Evolutionary conservation across 2,888 invertebrate species (phyloP).

Genomic region (Azorinus chamasolen): DNA sequence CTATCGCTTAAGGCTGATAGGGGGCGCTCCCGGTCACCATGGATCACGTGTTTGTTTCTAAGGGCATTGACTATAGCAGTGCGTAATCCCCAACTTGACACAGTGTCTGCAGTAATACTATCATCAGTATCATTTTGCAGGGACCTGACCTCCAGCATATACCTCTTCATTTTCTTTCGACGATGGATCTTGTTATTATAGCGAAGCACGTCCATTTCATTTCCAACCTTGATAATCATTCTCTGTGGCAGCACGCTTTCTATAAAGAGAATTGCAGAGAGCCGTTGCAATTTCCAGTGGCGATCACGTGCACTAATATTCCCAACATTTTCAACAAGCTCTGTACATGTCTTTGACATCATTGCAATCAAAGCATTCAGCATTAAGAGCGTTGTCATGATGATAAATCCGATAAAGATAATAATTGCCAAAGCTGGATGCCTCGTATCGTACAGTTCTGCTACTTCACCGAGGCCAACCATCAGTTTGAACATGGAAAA

Average conservation of each 20-base stretch:
- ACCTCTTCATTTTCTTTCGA: slow-evolving; percentile 33
- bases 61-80: slow-evolving; percentile 39
- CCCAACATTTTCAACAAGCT: slow-evolving; percentile 61
- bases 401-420: slow-evolving; percentile 65
- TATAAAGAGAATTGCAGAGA: slow-evolving; percentile 62
- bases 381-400: slow-evolving; percentile 72
- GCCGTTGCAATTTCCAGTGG: slow-evolving; percentile 63
- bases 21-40: slow-evolving; percentile 17
- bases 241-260: slow-evolving; percentile 53
- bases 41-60: neutral
- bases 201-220: slow-evolving; percentile 12
- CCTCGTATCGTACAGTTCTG: slow-evolving; percentile 53
- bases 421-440: slow-evolving; percentile 63
- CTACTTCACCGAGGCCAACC: slow-evolving; percentile 71
- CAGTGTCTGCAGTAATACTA: neutral
- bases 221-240: slow-evolving; percentile 28
- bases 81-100: slow-evolving; percentile 38
- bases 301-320: slow-evolving; percentile 48
- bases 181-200: slow-evolving; percentile 32
- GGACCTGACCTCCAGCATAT: slow-evolving; percentile 52
- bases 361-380: slow-evolving; percentile 75
- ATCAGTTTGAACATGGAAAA: slow-evolving; percentile 74
- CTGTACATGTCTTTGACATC: slow-evolving; percentile 71
- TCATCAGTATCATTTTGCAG: slow-evolving; percentile 32
- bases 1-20: slow-evolving; percentile 43